Conservation (phyloP, 64 coral and sea anemone species). For the Montipora sp. region DNA sequence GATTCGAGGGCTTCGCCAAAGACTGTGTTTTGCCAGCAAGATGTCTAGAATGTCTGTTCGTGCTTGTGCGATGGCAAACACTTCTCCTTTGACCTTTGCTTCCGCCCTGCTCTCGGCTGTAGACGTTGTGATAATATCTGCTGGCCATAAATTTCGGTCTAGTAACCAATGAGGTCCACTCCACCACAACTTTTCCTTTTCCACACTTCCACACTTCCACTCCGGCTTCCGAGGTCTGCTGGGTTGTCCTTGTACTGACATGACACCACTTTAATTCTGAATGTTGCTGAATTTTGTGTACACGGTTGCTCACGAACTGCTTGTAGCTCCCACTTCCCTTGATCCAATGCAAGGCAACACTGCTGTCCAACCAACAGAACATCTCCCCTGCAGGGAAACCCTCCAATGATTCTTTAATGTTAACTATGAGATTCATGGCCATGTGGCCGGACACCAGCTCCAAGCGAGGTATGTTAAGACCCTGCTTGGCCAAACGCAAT, state of each 20-base stretch:
- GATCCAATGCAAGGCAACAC: neutral
- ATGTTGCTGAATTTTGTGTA: neutral
- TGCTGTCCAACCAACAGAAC: neutral
- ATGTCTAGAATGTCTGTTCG: neutral
- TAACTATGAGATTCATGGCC: neutral
- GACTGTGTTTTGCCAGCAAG: no score
- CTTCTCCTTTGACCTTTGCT: neutral
- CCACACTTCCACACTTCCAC: no score
- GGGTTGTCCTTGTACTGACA: no score
- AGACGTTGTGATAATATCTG: no score
- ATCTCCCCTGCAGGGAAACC: no score
- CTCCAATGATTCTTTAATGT: neutral
- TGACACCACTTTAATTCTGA: no score
- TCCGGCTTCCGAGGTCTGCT: no score
- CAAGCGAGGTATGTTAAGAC: no score
- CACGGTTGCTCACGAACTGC: conserved; percentile 13
- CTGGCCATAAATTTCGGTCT: no score
- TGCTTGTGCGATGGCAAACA: neutral
- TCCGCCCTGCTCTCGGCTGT: neutral
- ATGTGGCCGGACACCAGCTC: neutral
- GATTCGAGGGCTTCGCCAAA: neutral
- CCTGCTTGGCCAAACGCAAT: no score
- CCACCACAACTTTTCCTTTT: no score
- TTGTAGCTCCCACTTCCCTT: neutral
- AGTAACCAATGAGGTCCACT: no score